Evolutionary conservation across 2,797 vertebrate species (phyloP).

Genomic region (Cirrhinus mrigala): DNA sequence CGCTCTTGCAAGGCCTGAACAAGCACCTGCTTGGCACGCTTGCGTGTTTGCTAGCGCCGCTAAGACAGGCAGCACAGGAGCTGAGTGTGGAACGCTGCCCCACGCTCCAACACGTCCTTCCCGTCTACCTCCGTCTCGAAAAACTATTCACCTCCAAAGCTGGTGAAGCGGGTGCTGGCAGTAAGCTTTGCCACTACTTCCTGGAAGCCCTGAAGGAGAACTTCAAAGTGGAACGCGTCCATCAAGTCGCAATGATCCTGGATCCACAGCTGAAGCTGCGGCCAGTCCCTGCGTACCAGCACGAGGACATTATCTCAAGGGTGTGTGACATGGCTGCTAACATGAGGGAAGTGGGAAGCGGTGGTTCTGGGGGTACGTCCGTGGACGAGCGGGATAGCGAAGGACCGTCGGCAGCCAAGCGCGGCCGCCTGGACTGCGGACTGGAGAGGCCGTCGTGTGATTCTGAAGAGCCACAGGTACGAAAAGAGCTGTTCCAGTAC

Average conservation of each 20-base stretch:
- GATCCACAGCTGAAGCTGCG: constrained; percentile 97
- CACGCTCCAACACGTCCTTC: constrained; percentile 95
- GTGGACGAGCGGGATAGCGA: constrained; percentile 80
- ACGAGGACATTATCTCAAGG: constrained; percentile 95
- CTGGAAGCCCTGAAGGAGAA: constrained; percentile 98
- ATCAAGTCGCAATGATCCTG: constrained; percentile 98
- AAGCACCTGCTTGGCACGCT: constrained; percentile 95
- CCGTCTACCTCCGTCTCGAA: constrained; percentile 95
- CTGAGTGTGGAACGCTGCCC: constrained; percentile 92
- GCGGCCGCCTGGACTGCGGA: constrained; percentile 72
- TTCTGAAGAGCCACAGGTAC: constrained; percentile 78
- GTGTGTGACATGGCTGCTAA: constrained; percentile 93
- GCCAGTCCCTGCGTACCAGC: constrained; percentile 95
- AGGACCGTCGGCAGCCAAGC: constrained; percentile 74
- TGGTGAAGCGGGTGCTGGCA: constrained; percentile 90
- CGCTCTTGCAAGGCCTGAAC: constrained; percentile 95
- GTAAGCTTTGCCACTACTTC: constrained; percentile 98
- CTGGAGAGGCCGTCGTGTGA: constrained; percentile 65
- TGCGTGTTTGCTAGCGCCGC: constrained; percentile 89
- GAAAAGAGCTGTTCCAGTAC: constrained; percentile 95
- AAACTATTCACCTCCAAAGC: constrained; percentile 98
- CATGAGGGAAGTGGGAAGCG: constrained; percentile 79
- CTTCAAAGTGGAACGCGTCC: constrained; percentile 95
- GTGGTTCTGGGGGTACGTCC: constrained; percentile 77
- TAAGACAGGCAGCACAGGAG: constrained; percentile 93